phyloP scores from a whole-genome alignment of 2,888 invertebrate species.

The Slavum lentiscoides region DNA sequence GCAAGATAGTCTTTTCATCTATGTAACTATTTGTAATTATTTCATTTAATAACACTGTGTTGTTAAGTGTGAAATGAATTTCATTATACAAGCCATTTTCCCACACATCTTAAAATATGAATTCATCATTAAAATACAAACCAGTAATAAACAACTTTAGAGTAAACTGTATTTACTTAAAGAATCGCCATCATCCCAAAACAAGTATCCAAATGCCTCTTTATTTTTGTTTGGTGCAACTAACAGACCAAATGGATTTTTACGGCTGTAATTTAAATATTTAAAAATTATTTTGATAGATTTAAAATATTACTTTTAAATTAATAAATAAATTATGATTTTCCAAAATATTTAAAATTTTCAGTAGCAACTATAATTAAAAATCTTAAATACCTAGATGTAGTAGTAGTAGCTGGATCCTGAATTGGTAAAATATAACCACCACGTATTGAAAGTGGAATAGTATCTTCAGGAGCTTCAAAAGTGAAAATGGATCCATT shows the following conservation, averaged over 20 bases:
- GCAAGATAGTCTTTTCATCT: conserved; percentile 27
- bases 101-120: conserved; percentile 33
- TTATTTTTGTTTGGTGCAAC: conserved; percentile 65
- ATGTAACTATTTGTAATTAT: conserved; percentile 35
- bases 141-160: not conserved
- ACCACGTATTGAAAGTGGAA: conserved; percentile 70
- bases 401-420: conserved; percentile 68
- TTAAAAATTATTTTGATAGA: no score
- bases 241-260: conserved; percentile 69
- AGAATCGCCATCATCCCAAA: conserved; percentile 82
- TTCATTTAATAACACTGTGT: conserved; percentile 18
- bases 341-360: not conserved
- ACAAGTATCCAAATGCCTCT: conserved; percentile 66
- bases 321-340: not conserved
- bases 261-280: conserved; percentile 60
- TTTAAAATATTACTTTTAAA: no score
- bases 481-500: conserved; percentile 58
- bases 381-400: conserved; percentile 59
- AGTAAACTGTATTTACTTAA: conserved; percentile 62
- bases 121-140: not conserved
- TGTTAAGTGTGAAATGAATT: conserved; percentile 31
- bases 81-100: conserved; percentile 39
- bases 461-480: conserved; percentile 67
- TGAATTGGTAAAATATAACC: conserved; percentile 75
- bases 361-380: not conserved